Evolutionary conservation across 2,797 vertebrate species (phyloP), one percentile per base, ranked within the genome.

Genomic region (Artibeus jamaicensis): DNA sequence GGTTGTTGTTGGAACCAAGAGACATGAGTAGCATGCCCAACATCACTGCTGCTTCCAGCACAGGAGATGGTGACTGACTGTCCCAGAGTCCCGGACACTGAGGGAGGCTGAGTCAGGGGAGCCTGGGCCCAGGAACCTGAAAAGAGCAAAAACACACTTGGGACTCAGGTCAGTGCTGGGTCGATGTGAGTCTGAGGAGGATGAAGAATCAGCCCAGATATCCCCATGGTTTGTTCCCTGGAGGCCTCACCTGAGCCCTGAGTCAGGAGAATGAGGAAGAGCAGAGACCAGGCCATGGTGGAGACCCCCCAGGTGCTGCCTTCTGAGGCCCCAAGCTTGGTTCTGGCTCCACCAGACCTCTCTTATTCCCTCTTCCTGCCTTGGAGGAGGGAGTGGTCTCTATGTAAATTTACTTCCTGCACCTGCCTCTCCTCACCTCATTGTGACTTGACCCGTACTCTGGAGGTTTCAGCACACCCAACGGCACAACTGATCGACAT

Each of bases 231-330:
- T 16, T 21, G 22, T 57, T 34, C 7, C 46, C 4, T 18, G 19
- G 62, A 59, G 1, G 42, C 1, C 55, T 94, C 95, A 96, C 92
- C 94, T 5, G 34, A 68, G 19, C 44, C 79, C 39, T 50, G 77
- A 34, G 50, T 32, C 22, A 95, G 67, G 48, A 95, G 2, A 6
- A 42, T 14, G 39, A 94, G 1, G 48, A 88, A 55, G 3, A 74
- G 26, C 4, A 39, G 39, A 50, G 53, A 3, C 65, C 68, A 50
- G 26, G 34, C 42, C 93, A 94, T 96, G n/a, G 19, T 37, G 37
- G 57, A 59, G 68, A 62, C 3, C 4, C 16, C 16, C 44, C 7
- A 18, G 24, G 6, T 0, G 15, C 53, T 6, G 34, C 18, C 73
- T 73, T 26, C 57, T 37, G 6, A 42, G 22, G 1, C 4, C 24